Evolutionary conservation across 1,140 invertebrate species (phyloP).

Genomic region (Sitobion miscanthi): DNA sequence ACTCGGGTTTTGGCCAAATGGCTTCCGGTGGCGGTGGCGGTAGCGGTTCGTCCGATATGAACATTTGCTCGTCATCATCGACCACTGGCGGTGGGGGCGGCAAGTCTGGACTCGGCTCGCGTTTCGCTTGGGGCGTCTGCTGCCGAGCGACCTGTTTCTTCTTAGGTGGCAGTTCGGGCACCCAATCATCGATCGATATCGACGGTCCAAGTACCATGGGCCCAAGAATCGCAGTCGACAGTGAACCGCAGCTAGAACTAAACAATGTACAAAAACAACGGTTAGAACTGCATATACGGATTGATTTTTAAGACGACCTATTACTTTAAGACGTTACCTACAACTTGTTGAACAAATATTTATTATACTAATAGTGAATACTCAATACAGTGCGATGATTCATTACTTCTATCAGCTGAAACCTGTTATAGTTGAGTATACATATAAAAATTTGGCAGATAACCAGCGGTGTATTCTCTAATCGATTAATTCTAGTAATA

Average conservation of each 20-base stretch:
- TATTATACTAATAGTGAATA: neutral
- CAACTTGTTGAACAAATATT: neutral
- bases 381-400: neutral
- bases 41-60: conserved; percentile 73
- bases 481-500: neutral
- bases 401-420: neutral
- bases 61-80: conserved; percentile 61
- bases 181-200: conserved; percentile 74
- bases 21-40: conserved; percentile 72
- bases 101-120: conserved; percentile 57
- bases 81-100: conserved; percentile 62
- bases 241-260: conserved; percentile 67
- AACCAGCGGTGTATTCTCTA: neutral
- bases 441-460: neutral
- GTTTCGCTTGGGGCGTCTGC: conserved; percentile 16
- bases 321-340: too few relatives aligned
- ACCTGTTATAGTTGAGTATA: neutral
- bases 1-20: conserved; percentile 36
- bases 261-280: conserved; percentile 16
- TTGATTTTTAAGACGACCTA: neutral
- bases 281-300: neutral
- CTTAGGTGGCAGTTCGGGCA: conserved; percentile 76
- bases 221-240: conserved; percentile 69
- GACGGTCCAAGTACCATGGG: conserved; percentile 71
- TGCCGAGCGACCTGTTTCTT: conserved; percentile 70